A percentile compares a stretch with the other conserved stretches of the same genome.
These are phyloP conservation scores for Scaptomyza reducta DNA, from an alignment of 2,888 invertebrate species.

Conservation along the genomic window DNA sequence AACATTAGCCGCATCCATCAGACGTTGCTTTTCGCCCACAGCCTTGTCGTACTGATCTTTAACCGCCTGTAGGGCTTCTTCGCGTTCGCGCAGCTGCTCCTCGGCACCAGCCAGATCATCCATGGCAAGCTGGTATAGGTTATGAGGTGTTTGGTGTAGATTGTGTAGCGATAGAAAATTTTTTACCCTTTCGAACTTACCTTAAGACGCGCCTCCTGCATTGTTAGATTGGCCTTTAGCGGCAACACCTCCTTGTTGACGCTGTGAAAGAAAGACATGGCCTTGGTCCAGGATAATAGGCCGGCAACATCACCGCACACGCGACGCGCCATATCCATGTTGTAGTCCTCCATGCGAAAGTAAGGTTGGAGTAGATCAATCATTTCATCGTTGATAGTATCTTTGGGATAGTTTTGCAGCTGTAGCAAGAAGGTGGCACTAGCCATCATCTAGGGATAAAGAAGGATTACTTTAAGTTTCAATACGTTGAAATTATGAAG, in stretches of 20 bases:
- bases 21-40: slow-evolving; percentile 94
- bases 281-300: slow-evolving; percentile 97
- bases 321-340: slow-evolving; percentile 97
- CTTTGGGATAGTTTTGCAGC: slow-evolving; percentile 97
- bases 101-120: slow-evolving; percentile 95
- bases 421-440: slow-evolving; percentile 96
- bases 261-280: slow-evolving; percentile 97
- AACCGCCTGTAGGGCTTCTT: slow-evolving; percentile 94
- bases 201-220: slow-evolving; percentile 95
- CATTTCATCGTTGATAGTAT: slow-evolving; percentile 98
- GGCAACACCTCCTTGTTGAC: slow-evolving; percentile 98
- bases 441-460: slow-evolving; percentile 92
- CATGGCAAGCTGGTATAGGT: slow-evolving; percentile 89
- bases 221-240: slow-evolving; percentile 94
- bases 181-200: slow-evolving; percentile 78
- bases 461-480: not conserved
- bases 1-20: slow-evolving; percentile 95
- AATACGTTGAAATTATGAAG: no score
- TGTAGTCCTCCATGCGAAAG: slow-evolving; percentile 98
- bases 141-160: not conserved
- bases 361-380: slow-evolving; percentile 96
- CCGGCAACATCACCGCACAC: slow-evolving; percentile 99
- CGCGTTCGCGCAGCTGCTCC: slow-evolving; percentile 94
- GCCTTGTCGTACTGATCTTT: slow-evolving; percentile 97
- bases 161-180: not conserved